A percentile compares a stretch with the other conserved stretches of the same genome.
These are phyloP conservation scores for Aethes cnicana DNA, from an alignment of 2,888 invertebrate species.

Conservation along the genomic window DNA sequence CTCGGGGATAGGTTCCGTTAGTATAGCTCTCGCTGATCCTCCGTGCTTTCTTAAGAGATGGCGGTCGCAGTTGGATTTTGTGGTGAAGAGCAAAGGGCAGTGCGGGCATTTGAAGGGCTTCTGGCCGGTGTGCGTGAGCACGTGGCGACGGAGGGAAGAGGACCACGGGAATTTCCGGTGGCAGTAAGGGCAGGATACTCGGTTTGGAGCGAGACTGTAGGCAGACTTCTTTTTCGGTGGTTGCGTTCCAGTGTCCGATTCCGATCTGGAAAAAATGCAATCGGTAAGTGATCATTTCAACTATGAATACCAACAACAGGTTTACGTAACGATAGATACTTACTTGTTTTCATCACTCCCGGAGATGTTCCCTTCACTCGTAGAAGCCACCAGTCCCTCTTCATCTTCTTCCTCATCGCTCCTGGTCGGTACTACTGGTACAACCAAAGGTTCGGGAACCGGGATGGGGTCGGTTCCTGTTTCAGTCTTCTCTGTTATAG, in stretches of 20 bases:
- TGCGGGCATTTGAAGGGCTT: conserved; percentile 98
- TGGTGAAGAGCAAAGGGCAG: conserved; percentile 96
- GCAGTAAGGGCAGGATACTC: conserved; percentile 96
- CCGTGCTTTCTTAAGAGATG: conserved; percentile 94
- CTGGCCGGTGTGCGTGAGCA: conserved; percentile 97
- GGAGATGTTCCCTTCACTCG: conserved; percentile 91
- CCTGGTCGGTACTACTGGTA: conserved; percentile 84
- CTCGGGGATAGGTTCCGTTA: conserved; percentile 66
- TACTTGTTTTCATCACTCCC: conserved; percentile 91
- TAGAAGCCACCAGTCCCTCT: conserved; percentile 90
- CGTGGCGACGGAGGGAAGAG: conserved; percentile 96
- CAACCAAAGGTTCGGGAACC: conserved; percentile 87
- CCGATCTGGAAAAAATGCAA: conserved; percentile 84
- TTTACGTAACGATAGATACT: conserved; percentile 45
- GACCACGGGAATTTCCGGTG: conserved; percentile 98
- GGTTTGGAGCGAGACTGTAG: conserved; percentile 96
- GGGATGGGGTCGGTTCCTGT: conserved; percentile 60
- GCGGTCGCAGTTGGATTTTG: conserved; percentile 98
- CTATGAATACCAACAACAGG: not conserved
- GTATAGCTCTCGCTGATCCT: conserved; percentile 70
- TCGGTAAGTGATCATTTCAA: conserved; percentile 1
- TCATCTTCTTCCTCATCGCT: conserved; percentile 87
- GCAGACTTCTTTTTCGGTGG: conserved; percentile 94
- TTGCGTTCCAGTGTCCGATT: conserved; percentile 82
- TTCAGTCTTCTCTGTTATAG: conserved; percentile 68